phyloP scores from a whole-genome alignment of 2,113 vertebrate species.

The Brachyhypopomus gauderio region DNA sequence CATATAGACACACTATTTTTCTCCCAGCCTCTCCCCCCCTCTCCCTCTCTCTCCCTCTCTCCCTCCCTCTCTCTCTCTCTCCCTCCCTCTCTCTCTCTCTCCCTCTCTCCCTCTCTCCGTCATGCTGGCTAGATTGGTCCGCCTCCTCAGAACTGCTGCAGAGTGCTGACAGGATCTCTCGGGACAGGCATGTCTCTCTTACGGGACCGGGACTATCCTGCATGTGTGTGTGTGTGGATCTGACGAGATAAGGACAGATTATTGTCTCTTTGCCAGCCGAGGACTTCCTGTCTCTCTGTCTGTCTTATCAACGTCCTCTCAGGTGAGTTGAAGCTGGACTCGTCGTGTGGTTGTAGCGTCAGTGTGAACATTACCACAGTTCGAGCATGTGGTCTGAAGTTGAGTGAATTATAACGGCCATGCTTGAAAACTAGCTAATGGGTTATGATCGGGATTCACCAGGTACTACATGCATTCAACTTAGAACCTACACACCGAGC shows the following conservation, averaged over 20 bases:
- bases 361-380: too few species aligned
- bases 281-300: neutral
- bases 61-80: constrained; percentile 22
- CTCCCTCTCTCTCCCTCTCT: constrained; percentile 34
- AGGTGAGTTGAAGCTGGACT: constrained; percentile 18
- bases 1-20: too few species aligned
- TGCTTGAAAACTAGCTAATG: too few species aligned
- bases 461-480: too few species aligned
- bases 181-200: constrained; percentile 32
- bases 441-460: too few species aligned
- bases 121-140: constrained; percentile 19
- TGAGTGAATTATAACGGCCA: too few species aligned
- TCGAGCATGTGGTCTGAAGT: too few species aligned
- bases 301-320: neutral
- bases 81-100: constrained; percentile 25
- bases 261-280: neutral
- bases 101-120: constrained; percentile 12
- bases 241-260: neutral
- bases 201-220: constrained; percentile 3
- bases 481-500: too few species aligned
- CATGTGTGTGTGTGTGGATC: constrained; percentile 2
- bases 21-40: neutral
- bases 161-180: constrained; percentile 33
- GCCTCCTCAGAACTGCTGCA: constrained; percentile 33
- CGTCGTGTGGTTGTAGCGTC: neutral